These are phyloP conservation scores for Falco berigora DNA, from an alignment of 2,797 vertebrate species.

Conservation along the genomic window DNA sequence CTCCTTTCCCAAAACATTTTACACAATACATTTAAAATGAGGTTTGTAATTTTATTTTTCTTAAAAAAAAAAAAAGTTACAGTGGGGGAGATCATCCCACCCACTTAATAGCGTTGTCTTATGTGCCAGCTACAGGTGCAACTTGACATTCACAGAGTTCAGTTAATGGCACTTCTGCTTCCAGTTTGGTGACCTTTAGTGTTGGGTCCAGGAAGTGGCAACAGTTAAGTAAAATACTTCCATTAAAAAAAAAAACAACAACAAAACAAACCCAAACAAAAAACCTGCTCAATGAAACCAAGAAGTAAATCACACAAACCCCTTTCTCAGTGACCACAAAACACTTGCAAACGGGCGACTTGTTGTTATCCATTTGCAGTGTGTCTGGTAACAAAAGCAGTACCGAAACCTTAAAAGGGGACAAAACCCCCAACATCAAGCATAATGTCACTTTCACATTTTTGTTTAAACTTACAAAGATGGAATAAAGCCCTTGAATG, in stretches of 20 bases:
- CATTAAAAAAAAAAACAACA: background rate
- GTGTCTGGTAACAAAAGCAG: background rate
- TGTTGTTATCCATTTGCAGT: background rate
- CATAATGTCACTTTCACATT: constrained; percentile 38
- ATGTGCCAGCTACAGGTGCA: constrained; percentile 47
- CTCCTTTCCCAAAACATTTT: constrained; percentile 65
- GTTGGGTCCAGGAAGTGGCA: constrained; percentile 65
- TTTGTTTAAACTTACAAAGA: constrained; percentile 38
- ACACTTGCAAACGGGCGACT: background rate
- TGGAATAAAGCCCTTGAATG: constrained; percentile 41
- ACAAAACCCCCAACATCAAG: background rate
- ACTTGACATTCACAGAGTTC: constrained; percentile 66
- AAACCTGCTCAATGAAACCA: background rate
- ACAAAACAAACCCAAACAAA: background rate
- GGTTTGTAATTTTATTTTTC: constrained; percentile 46
- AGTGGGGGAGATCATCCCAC: background rate
- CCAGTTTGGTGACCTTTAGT: constrained; percentile 61
- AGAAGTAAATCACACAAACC: background rate
- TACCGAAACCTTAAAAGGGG: background rate
- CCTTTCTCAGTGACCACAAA: background rate
- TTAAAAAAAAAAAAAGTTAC: background rate
- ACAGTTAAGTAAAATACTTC: constrained; percentile 37
- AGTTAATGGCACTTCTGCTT: constrained; percentile 73
- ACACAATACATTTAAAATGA: constrained; percentile 68
- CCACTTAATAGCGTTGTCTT: constrained; percentile 35